Evolutionary conservation across 2,888 invertebrate genomes (phyloP), one percentile per base, ranked within the genome.

Genomic region (Antheraea yamamai): DNA sequence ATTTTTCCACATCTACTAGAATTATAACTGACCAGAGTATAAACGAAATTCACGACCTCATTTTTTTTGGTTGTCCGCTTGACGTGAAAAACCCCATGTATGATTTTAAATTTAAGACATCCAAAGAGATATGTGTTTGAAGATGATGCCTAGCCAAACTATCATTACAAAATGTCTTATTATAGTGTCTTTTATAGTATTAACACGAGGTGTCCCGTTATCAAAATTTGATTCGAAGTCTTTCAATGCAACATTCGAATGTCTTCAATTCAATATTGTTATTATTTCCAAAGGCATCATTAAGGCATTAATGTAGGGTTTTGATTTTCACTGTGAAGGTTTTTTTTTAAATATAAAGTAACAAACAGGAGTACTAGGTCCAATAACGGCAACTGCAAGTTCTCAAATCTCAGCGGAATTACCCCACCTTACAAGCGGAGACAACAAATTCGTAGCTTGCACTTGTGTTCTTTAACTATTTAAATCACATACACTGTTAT

Each of bases 401-500:
- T 73, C n/a, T 39, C 61, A 61, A 70, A 47, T 58, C 73, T 75
- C 75, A 7, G 58, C 20, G 73, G 70, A 73, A 47, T 75, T 47
- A 66, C 18, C 35, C 71, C 64, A 52, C 72, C 61, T 74, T 47
- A 47, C 61, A 71, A 71, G 16, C 71, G 58, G 74, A 68, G 66
- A 58, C 74, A 74, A 23, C 26, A 71, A 74, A 66, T 74, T 68
- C 72, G 39, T 51, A 73, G 72, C 47, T 16, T 75, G 73, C 73
- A 74, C 51, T 52, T 23, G 73, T 72, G 47, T 74, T 75, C 74
- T 70, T 73, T 73, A 77, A 75, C 70, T 74, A 74, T 70, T 55
- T 74, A 74, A 75, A 70, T 52, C 39, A 71, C 71, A 51, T 47
- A 58, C 58, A 61, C 4, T 6, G 74, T 58, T 35, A 7, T 10